Evolutionary conservation across 2,113 vertebrate species (phyloP).

Genomic region (Apodemus sylvaticus): DNA sequence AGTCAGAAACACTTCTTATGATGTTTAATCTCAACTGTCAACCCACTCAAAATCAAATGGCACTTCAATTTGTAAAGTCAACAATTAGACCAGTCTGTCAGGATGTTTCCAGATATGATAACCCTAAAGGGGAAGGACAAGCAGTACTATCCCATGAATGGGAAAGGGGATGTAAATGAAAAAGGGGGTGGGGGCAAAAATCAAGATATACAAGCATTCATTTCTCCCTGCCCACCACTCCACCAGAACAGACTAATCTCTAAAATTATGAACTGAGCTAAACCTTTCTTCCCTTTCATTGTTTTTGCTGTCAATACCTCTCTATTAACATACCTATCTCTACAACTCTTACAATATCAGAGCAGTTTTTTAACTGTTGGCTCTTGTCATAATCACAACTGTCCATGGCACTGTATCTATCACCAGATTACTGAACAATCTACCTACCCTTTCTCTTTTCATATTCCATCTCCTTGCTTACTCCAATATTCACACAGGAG

Average conservation of each 20-base stretch:
- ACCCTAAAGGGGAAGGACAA: background rate
- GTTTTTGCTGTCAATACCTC: background rate
- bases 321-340: background rate
- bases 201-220: background rate
- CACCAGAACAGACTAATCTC: background rate
- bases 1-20: background rate
- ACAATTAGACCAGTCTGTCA: background rate
- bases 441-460: conserved; percentile 11
- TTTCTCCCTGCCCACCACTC: background rate
- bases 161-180: background rate
- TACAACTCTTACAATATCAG: conserved; percentile 24
- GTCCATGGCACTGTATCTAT: background rate
- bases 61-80: background rate
- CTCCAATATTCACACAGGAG: conserved; percentile 18
- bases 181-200: no score
- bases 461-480: background rate
- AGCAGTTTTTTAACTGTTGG: background rate
- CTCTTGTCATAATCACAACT: background rate
- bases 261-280: background rate
- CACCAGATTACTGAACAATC: background rate
- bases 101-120: background rate
- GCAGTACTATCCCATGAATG: background rate
- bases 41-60: background rate
- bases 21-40: background rate
- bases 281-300: background rate